Conservation (phyloP, 2,888 invertebrate species). For the Lissonota sp. region DNA sequence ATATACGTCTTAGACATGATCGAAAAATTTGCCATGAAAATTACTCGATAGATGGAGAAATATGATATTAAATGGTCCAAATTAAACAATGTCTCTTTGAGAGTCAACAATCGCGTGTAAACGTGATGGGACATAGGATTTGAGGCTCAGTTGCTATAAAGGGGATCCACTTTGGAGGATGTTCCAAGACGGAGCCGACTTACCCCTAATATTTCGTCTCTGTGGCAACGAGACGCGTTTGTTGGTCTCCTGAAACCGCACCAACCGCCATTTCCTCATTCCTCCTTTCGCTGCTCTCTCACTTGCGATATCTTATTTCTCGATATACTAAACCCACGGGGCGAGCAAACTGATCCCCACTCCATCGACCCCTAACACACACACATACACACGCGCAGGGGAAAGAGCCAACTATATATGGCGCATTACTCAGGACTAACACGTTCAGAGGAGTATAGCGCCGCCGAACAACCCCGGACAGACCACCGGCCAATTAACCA, state of each 20-base stretch:
- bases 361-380: conserved; percentile 1
- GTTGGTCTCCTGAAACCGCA: conserved; percentile 25
- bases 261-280: conserved; percentile 40
- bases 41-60: no score
- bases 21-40: no score
- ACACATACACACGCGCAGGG: conserved; percentile 5
- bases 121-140: neutral
- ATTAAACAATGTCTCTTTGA: no score
- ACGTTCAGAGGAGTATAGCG: conserved; percentile 52
- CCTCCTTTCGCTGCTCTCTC: conserved; percentile 13
- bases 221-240: conserved; percentile 15
- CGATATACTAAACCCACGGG: conserved; percentile 58
- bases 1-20: no score
- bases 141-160: no score
- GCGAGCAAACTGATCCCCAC: neutral
- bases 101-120: no score
- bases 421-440: conserved; percentile 66
- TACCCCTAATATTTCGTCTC: conserved; percentile 14
- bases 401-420: conserved; percentile 4
- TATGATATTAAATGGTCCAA: no score
- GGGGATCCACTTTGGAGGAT: neutral
- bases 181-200: conserved; percentile 1
- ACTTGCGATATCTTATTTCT: conserved; percentile 8
- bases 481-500: conserved; percentile 66
- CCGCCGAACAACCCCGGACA: conserved; percentile 63